Percentiles rank a stretch among this genome's conserved stretches.
These are phyloP conservation scores for Sebastes glaucus DNA, from an alignment of 2,797 vertebrate genomes.

Conservation along the genomic window DNA sequence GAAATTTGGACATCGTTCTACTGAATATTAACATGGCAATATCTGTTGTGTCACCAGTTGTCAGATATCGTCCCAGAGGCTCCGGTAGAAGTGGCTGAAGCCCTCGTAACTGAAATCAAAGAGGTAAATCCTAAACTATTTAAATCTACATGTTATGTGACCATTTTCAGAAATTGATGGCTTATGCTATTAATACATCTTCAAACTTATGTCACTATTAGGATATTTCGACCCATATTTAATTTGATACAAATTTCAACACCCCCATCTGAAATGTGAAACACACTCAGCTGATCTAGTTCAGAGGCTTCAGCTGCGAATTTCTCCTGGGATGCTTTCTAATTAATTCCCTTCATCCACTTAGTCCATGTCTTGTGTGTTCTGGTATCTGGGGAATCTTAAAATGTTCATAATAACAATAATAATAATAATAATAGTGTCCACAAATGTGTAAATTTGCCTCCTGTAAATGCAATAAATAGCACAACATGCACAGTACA, in stretches of 20 bases:
- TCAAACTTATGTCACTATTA: background rate
- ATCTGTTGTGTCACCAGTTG: conserved; percentile 38
- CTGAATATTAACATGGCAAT: background rate
- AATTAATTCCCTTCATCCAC: background rate
- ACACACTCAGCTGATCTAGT: background rate
- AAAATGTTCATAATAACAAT: background rate
- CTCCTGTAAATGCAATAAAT: too few species aligned
- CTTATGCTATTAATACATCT: background rate
- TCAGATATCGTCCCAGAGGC: conserved; percentile 22
- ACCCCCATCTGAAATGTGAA: background rate
- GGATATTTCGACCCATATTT: background rate
- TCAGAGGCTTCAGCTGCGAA: background rate
- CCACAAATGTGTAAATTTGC: too few species aligned
- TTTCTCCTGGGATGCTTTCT: background rate
- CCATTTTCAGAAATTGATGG: background rate
- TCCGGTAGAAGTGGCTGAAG: conserved; percentile 22
- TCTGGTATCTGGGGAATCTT: background rate
- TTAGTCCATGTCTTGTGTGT: background rate
- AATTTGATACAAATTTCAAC: background rate
- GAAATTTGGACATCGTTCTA: background rate
- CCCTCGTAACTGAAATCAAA: background rate
- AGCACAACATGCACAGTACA: too few species aligned
- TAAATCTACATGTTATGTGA: background rate
- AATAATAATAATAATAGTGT: too few species aligned
- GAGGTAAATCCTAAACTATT: conserved; percentile 38